Evolutionary conservation across 2,113 vertebrate species (phyloP).

Genomic region (Pyxicephalus adspersus): DNA sequence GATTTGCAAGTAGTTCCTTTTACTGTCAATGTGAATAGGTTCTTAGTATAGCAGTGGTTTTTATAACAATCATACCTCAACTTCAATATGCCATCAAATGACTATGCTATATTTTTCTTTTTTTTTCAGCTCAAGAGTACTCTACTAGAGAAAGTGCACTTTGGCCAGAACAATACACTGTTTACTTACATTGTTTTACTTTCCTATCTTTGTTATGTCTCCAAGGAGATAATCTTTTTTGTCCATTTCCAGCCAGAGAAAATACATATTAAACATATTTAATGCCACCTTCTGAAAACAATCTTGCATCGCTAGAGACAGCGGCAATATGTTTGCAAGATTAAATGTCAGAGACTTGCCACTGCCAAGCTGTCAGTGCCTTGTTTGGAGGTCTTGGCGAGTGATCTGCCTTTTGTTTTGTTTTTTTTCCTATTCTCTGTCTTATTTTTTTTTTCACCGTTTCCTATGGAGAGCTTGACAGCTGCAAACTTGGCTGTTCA

Average conservation of each 20-base stretch:
- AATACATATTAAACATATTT: slow-evolving; percentile 48
- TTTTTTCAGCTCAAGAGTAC: no score
- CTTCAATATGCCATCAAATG: no score
- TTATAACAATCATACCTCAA: no score
- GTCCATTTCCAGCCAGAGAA: slow-evolving; percentile 8
- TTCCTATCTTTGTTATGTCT: not conserved
- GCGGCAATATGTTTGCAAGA: slow-evolving; percentile 52
- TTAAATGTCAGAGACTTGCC: slow-evolving; percentile 61
- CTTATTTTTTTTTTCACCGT: slow-evolving; percentile 18
- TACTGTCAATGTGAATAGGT: no score
- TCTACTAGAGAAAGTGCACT: no score
- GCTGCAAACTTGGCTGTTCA: slow-evolving; percentile 54
- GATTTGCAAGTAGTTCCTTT: no score
- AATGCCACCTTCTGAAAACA: slow-evolving; percentile 31
- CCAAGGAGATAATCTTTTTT: not conserved
- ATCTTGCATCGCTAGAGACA: slow-evolving; percentile 33
- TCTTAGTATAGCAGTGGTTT: no score
- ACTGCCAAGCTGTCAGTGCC: slow-evolving; percentile 53
- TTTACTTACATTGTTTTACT: not conserved
- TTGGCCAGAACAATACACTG: no score
- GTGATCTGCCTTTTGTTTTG: slow-evolving; percentile 58
- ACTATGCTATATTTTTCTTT: no score
- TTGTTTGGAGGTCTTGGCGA: slow-evolving; percentile 58
- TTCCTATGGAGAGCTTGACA: slow-evolving; percentile 64
- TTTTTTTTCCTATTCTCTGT: slow-evolving; percentile 45